Evolutionary conservation across 2,888 invertebrate species (phyloP), one percentile per base, ranked within the genome.

Genomic region (Drosophila nr. perissopoda): DNA sequence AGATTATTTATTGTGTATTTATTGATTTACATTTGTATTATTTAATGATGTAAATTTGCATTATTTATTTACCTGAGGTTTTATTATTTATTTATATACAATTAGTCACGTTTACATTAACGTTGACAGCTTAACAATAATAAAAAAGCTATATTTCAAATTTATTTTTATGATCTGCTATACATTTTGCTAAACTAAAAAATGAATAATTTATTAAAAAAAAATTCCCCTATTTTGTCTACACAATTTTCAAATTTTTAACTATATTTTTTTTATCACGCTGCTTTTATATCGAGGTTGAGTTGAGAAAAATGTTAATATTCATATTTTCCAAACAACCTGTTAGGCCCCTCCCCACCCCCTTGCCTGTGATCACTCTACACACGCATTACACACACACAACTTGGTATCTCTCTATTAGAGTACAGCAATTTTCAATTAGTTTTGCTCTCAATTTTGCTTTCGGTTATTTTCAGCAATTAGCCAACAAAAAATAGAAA

Each of bases 391-490:
- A 25, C 38, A 38, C 21, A 52, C 45, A 38, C 38, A 38, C 33
- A 29, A 21, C 34, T 21, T 70, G 25, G 45, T 69, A 73, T 76
- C 61, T 73, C 6, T 45, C 38, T 18, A 4, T 42, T 31, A 49
- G 60, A 58, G 25, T 66, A 80, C 80, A 82, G n/a, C 64, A 72
- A 78, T 82, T 87, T 89, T 65, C 85, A 80, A 89, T 86, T 86
- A 76, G 90, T 76, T 80, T 76, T 80, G 82, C 88, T 86, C 85
- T 84, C 85, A 73, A 82, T 87, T 89, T 71, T 73, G 66, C 69
- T 87, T 87, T 73, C 73, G 71, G 78, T 74, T 72, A 67, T 70
- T 74, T 66, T 36, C 51, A 70, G 76, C 73, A 87, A 86, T 89
- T 85, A 89, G 69, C 74, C 6, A 57, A 69, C 63, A 36, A 38